A percentile compares a stretch with the other conserved stretches of the same genome.
phyloP scores from a whole-genome alignment of 2,113 vertebrate genomes.

The Myrmophylax atrothorax region DNA sequence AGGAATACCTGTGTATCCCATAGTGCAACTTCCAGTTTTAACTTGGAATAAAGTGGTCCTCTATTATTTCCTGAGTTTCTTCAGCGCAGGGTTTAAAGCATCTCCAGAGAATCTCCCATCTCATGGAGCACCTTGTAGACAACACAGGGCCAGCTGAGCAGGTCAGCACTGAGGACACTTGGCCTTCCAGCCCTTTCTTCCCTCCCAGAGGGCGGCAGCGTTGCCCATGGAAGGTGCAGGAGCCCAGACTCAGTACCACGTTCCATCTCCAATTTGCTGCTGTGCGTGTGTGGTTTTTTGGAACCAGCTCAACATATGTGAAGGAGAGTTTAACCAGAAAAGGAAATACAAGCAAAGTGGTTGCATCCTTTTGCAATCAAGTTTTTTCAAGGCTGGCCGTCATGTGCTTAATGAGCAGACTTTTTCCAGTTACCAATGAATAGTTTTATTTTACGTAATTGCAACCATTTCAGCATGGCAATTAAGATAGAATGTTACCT shows the following conservation, averaged over 20 bases:
- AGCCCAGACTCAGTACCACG: not conserved
- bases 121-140: not conserved
- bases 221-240: not conserved
- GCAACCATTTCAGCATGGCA: slow-evolving; percentile 84
- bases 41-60: not conserved
- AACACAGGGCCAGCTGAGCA: not conserved
- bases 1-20: not conserved
- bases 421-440: slow-evolving; percentile 74
- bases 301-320: slow-evolving; percentile 11
- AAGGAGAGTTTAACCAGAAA: slow-evolving; percentile 73
- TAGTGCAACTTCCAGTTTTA: not conserved
- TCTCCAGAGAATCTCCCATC: not conserved
- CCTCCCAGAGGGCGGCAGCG: not conserved
- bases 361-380: slow-evolving; percentile 89
- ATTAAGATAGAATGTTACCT: slow-evolving; percentile 82
- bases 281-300: slow-evolving; percentile 28
- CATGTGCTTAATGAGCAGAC: slow-evolving; percentile 79
- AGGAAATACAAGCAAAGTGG: slow-evolving; percentile 84
- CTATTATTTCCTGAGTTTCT: not conserved
- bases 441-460: slow-evolving; percentile 85
- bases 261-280: not conserved
- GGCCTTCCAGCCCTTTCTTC: not conserved
- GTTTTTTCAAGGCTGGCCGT: slow-evolving; percentile 75
- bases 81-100: not conserved
- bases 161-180: not conserved